Base-by-base conservation (phyloP, 2,888 invertebrate species). In the Ectemnius cavifrons region DNA sequence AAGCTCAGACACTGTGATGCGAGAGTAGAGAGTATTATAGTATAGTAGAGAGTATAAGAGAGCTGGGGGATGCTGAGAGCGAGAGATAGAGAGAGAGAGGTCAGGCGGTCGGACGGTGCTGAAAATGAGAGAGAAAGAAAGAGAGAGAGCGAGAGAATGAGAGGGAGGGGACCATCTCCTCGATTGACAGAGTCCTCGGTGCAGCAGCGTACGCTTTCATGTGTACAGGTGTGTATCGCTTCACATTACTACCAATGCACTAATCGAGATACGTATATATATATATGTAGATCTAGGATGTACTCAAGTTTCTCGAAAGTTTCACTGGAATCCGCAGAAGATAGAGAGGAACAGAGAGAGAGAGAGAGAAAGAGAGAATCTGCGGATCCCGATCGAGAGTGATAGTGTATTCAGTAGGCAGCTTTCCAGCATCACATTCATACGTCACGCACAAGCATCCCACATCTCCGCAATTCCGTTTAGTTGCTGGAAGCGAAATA, bases 101-200 rank as follows among this genome's bases (percentile, higher is more conserved):
- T 37, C 37, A 37, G 37, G 37, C 37, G 37, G 37, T 11, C 37
- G 11, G 37, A 37, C 37, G 37, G 37, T 37, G 37, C 37, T 37
- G 37, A 37, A 37, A 37, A 37, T 8, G 2, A 52, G 58, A 63
- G 46, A 61, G 20, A 23, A 16, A 76, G 62, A 64, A 13, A 66
- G 56, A 73, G n/a, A 64, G 14, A 61, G 16, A 71, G 46, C 67
- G 23, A 57, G 13, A 76, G 62, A 64, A 13, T 64, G 58, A 73
- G n/a, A 62, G 14, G 57, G 16, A 67, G 46, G 23, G 71, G 65
- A 71, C 23, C 52, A 67, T 74, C 72, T 75, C 57, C 67, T 73
- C 62, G 78, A 63, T 76, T 78, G 37, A 37, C 67, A 73, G 68
- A 75, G 70, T 73, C 47, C 71, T 80, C 67, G 58, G 67, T 73